phyloP scores from a whole-genome alignment of 2,888 invertebrate genomes.

The Leucophenga maculata region DNA sequence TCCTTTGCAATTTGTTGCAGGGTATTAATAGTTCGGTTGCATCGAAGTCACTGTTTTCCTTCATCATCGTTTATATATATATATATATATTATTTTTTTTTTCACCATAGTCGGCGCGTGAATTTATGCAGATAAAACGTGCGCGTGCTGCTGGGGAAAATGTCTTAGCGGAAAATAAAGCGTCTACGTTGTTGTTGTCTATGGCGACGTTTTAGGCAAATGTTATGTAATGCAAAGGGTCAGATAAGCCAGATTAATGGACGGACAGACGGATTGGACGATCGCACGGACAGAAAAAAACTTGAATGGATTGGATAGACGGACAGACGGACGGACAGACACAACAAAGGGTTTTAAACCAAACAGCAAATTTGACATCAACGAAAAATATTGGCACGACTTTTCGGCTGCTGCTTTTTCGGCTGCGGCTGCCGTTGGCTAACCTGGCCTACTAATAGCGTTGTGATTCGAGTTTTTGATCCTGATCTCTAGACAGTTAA shows the following conservation, averaged over 20 bases:
- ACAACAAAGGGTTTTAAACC: background rate
- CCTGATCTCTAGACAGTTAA: too few relatives aligned
- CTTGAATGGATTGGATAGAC: background rate
- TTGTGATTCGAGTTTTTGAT: too few relatives aligned
- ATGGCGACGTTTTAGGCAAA: background rate
- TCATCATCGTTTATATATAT: slow-evolving; percentile 42
- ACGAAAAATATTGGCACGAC: slow-evolving; percentile 28
- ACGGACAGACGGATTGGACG: slow-evolving; percentile 7
- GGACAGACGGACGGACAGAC: background rate
- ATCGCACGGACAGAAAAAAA: background rate
- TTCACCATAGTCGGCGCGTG: slow-evolving; percentile 68
- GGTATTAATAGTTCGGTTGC: too few relatives aligned
- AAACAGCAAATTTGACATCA: background rate
- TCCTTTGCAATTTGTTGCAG: too few relatives aligned
- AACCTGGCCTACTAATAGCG: too few relatives aligned
- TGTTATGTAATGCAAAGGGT: slow-evolving; percentile 38
- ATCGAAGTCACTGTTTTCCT: too few relatives aligned
- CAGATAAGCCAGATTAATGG: slow-evolving; percentile 17
- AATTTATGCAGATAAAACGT: slow-evolving; percentile 66
- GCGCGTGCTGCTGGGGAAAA: too few relatives aligned
- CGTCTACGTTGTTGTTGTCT: too few relatives aligned
- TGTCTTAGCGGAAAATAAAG: too few relatives aligned
- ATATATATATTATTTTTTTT: slow-evolving; percentile 61
- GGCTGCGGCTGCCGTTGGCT: too few relatives aligned
- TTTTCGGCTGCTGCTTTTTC: background rate